A percentile compares a stretch with the other conserved stretches of the same genome.
Conservation (phyloP, 37 sponge, comb jelly and placozoan genomes). For the Ianthella basta region DNA sequence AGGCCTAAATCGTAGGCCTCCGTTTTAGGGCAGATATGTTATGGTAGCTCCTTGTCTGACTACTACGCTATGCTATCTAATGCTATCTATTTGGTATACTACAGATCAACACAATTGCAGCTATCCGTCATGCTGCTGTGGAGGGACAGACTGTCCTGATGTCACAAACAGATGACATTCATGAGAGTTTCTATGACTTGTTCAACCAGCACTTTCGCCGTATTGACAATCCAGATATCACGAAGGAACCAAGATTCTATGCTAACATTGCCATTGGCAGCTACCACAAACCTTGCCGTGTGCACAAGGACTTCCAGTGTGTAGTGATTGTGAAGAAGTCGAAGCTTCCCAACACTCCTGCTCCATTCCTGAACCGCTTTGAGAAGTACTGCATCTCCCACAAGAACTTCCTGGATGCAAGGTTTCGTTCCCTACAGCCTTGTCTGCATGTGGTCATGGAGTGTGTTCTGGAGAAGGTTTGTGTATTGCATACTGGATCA, state of each 20-base stretch:
- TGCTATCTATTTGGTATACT: no score
- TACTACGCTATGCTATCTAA: no score
- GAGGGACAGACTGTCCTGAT: constrained; percentile 85
- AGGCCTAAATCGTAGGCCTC: no score
- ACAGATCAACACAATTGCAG: constrained; percentile 85
- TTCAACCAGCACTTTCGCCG: constrained; percentile 77
- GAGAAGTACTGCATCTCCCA: constrained; percentile 79
- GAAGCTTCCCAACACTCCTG: constrained; percentile 66
- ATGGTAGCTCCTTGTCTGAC: no score
- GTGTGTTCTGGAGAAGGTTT: constrained; percentile 64
- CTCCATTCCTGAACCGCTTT: constrained; percentile 86
- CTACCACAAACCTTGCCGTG: constrained; percentile 72
- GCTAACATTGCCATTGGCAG: constrained; percentile 88
- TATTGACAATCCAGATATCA: constrained; percentile 62
- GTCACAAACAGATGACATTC: constrained; percentile 85
- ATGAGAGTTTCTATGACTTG: constrained; percentile 92
- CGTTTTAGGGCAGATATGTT: no score
- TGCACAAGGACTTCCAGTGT: constrained; percentile 82
- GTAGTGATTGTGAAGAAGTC: constrained; percentile 74
- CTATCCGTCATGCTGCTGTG: constrained; percentile 78
- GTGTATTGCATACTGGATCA: background rate
- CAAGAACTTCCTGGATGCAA: constrained; percentile 43
- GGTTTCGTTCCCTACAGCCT: constrained; percentile 58
- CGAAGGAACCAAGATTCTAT: constrained; percentile 57
- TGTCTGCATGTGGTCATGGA: constrained; percentile 52